Percentiles rank a stretch among this genome's conserved stretches.
Evolutionary conservation across 1,140 invertebrate genomes (phyloP).

Genomic region (Papilio glaucus): DNA sequence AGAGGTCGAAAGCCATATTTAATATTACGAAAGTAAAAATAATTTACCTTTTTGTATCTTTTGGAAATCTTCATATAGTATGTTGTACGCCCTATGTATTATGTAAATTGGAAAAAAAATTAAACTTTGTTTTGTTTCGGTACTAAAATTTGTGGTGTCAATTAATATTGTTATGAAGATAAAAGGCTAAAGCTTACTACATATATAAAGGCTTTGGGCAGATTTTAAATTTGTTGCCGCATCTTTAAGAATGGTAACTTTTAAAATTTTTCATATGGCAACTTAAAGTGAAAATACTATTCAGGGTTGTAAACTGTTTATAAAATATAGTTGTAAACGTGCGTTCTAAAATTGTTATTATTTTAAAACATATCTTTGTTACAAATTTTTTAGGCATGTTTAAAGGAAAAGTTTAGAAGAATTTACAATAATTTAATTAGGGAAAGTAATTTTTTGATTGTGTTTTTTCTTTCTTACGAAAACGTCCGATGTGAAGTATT

Average conservation of each 20-base stretch:
- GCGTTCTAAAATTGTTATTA: conserved; percentile 22
- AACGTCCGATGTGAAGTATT: background rate
- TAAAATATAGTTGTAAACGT: conserved; percentile 1
- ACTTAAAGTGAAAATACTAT: background rate
- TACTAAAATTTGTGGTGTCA: background rate
- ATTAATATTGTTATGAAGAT: background rate
- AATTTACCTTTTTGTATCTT: conserved; percentile 14
- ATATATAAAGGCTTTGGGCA: background rate
- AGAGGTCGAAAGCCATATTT: background rate
- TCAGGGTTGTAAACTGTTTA: conserved; percentile 18
- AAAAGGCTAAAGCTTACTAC: background rate
- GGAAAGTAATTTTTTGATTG: background rate
- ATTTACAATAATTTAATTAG: conserved; percentile 45
- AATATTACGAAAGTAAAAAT: background rate
- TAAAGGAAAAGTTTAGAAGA: conserved; percentile 52
- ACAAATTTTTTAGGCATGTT: conserved; percentile 28
- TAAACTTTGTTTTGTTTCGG: background rate
- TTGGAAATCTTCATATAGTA: background rate
- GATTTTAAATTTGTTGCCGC: background rate
- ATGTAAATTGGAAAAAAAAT: background rate
- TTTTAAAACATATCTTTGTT: conserved; percentile 46
- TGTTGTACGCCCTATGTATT: background rate
- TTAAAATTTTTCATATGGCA: conserved; percentile 7
- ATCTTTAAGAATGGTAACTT: conserved; percentile 16
- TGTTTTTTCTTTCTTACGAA: background rate